These are phyloP conservation scores for Uromys caudimaculatus DNA, from an alignment of 2,797 vertebrate genomes.

Conservation along the genomic window DNA sequence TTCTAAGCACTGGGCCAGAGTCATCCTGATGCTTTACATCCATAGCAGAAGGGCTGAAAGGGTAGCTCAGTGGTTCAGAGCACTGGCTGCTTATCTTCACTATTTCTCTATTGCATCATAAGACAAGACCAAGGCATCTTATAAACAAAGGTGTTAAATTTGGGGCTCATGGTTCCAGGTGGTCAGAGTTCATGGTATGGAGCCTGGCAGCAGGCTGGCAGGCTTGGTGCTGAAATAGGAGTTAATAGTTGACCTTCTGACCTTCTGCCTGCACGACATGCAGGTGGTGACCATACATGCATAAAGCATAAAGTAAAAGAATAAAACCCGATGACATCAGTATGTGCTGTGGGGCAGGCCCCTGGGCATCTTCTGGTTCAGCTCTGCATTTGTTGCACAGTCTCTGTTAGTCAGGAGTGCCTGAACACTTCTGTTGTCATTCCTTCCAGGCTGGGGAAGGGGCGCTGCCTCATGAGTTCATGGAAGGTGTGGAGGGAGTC, in stretches of 20 bases:
- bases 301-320: background rate
- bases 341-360: background rate
- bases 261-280: background rate
- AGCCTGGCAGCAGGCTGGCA: background rate
- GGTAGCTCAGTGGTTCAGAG: background rate
- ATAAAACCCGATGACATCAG: background rate
- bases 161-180: background rate
- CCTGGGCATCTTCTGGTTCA: background rate
- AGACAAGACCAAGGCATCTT: background rate
- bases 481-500: conserved; percentile 94
- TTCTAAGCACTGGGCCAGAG: background rate
- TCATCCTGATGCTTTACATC: background rate
- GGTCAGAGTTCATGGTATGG: background rate
- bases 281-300: background rate
- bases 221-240: background rate
- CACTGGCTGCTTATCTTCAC: no score
- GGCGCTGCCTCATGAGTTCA: conserved; percentile 92
- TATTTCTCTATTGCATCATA: background rate
- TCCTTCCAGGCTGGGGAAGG: conserved; percentile 92
- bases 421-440: conserved; percentile 43
- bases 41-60: background rate
- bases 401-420: background rate
- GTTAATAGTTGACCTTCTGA: background rate
- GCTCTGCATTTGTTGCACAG: background rate
- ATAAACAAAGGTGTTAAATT: background rate